Conservation (phyloP, 23 tunicate genomes). For the Clavelina lepadiformis region DNA sequence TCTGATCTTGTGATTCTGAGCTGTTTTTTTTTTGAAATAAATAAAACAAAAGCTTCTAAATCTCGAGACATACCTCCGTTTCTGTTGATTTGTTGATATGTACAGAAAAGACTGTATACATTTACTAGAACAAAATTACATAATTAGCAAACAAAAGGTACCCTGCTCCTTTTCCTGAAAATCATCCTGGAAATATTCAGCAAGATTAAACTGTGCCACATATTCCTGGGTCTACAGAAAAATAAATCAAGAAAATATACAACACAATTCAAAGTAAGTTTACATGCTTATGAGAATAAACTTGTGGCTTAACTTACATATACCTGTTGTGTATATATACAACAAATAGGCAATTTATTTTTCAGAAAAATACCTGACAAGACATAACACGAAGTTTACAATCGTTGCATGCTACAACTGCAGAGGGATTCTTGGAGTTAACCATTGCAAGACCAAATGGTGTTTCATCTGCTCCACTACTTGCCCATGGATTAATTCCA, state of each 20-base stretch:
- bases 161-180: background rate
- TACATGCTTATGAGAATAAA: too few species aligned
- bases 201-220: slow-evolving; percentile 4
- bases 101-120: too few species aligned
- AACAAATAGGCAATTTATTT: too few species aligned
- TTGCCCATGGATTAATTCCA: slow-evolving; percentile 84
- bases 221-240: background rate
- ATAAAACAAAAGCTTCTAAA: too few species aligned
- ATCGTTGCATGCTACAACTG: slow-evolving; percentile 47
- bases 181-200: background rate
- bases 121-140: too few species aligned
- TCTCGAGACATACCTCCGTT: too few species aligned
- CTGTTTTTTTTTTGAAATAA: too few species aligned
- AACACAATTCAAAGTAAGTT: too few species aligned
- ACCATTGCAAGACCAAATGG: slow-evolving; percentile 27
- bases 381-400: slow-evolving; percentile 70
- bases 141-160: too few species aligned
- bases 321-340: too few species aligned
- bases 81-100: too few species aligned
- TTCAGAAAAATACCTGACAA: slow-evolving; percentile 35
- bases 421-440: slow-evolving; percentile 12
- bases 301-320: too few species aligned
- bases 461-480: slow-evolving; percentile 34
- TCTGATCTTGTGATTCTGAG: slow-evolving; percentile 16
- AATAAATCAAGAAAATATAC: background rate